These are phyloP conservation scores for Collichthys lucidus DNA, from an alignment of 2,113 vertebrate genomes.

Conservation along the genomic window DNA sequence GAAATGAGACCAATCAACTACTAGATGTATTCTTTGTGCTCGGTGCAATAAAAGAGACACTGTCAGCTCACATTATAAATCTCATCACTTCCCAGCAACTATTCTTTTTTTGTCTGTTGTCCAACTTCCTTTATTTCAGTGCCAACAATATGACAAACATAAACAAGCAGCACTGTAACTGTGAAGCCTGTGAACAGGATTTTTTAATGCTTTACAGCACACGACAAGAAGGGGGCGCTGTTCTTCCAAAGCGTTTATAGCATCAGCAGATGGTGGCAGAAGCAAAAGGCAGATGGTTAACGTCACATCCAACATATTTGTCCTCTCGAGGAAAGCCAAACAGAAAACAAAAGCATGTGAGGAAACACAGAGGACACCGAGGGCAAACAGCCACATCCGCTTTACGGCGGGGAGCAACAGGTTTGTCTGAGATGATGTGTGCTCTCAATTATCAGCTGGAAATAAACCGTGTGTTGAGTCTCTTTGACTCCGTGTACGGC, in stretches of 20 bases:
- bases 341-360: constrained; percentile 46
- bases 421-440: constrained; percentile 1
- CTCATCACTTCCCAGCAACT: neutral
- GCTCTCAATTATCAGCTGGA: neutral
- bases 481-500: neutral
- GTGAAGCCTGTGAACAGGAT: neutral
- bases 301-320: constrained; percentile 60
- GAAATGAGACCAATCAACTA: neutral
- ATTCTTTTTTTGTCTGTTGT: too few species aligned
- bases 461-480: neutral
- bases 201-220: too few species aligned
- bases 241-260: constrained; percentile 34
- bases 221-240: constrained; percentile 29
- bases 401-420: constrained; percentile 13
- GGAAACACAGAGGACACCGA: constrained; percentile 8
- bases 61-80: neutral
- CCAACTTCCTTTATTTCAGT: too few species aligned
- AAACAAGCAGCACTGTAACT: neutral
- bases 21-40: neutral
- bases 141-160: neutral
- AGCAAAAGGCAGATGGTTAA: constrained; percentile 62
- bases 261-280: constrained; percentile 54
- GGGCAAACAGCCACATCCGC: constrained; percentile 25
- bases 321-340: constrained; percentile 48
- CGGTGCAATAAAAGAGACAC: neutral